Evolutionary conservation across 2,113 vertebrate genomes (phyloP).

Genomic region (Galemys pyrenaicus): DNA sequence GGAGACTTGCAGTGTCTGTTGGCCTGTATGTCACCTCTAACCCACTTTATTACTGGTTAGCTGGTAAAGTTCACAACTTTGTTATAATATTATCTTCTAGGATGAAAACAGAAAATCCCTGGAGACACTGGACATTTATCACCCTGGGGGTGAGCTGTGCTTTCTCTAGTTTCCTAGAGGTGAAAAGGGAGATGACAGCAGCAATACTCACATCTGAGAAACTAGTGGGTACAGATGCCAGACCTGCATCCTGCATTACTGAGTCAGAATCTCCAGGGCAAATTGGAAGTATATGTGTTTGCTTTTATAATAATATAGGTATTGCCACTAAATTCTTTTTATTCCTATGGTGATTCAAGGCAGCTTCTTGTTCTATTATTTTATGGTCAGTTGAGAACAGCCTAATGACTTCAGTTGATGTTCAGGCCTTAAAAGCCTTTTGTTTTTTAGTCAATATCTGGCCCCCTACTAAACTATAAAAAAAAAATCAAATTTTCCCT

Average conservation of each 20-base stretch:
- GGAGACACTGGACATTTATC: neutral
- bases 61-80: neutral
- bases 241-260: neutral
- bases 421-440: neutral
- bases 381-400: neutral
- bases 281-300: neutral
- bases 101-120: neutral
- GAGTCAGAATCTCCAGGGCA: neutral
- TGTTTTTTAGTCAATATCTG: neutral
- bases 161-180: neutral
- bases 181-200: neutral
- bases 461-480: neutral
- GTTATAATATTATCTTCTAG: neutral
- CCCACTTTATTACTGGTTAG: neutral
- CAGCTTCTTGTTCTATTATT: neutral
- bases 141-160: neutral
- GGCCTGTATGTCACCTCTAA: neutral
- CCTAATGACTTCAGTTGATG: neutral
- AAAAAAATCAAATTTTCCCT: slow-evolving; percentile 15
- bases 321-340: neutral
- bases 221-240: no score
- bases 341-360: neutral
- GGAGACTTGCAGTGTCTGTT: neutral
- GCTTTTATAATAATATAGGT: no score
- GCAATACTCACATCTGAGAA: neutral